A percentile compares a stretch with the other conserved stretches of the same genome.
phyloP scores from a whole-genome alignment of 2,888 invertebrate genomes.

The Macroteleia sp. region DNA sequence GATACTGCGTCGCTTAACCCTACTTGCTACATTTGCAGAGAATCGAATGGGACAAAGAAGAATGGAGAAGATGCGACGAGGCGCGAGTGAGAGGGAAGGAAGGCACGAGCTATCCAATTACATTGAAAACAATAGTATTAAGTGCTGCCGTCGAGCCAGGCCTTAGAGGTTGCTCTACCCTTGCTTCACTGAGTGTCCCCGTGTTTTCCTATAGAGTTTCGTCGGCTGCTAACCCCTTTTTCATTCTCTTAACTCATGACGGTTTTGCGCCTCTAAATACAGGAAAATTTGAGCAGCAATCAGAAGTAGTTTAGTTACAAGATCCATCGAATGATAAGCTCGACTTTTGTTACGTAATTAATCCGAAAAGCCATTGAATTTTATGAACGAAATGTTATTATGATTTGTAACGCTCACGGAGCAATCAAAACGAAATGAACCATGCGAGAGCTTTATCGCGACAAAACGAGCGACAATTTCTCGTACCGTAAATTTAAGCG shows the following conservation, averaged over 20 bases:
- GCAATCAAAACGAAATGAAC: conserved; percentile 53
- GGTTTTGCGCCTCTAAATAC: too few relatives aligned
- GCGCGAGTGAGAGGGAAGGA: conserved; percentile 49
- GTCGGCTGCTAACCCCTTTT: conserved; percentile 50
- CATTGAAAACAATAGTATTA: conserved; percentile 85
- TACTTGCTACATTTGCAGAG: conserved; percentile 62
- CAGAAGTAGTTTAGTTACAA: too few relatives aligned
- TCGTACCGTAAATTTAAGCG: conserved; percentile 47
- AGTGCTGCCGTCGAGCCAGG: conserved; percentile 82
- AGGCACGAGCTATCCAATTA: conserved; percentile 84
- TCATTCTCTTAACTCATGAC: too few relatives aligned
- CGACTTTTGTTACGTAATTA: conserved; percentile 22
- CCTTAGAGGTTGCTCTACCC: conserved; percentile 63
- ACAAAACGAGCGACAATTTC: conserved; percentile 57
- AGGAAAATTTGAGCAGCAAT: too few relatives aligned
- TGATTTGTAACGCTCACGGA: conserved; percentile 26
- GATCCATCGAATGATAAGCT: too few relatives aligned
- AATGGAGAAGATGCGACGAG: conserved; percentile 15
- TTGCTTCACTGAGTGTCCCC: conserved; percentile 42
- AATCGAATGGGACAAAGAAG: conserved; percentile 50
- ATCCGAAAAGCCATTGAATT: conserved; percentile 15
- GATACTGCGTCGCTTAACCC: conserved; percentile 67
- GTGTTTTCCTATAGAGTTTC: conserved; percentile 72
- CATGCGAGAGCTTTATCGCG: conserved; percentile 53
- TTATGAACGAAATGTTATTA: conserved; percentile 27